A percentile compares a stretch with the other conserved stretches of the same genome.
Evolutionary conservation across 1,140 invertebrate genomes (phyloP).

Genomic region (Tribolium madens): DNA sequence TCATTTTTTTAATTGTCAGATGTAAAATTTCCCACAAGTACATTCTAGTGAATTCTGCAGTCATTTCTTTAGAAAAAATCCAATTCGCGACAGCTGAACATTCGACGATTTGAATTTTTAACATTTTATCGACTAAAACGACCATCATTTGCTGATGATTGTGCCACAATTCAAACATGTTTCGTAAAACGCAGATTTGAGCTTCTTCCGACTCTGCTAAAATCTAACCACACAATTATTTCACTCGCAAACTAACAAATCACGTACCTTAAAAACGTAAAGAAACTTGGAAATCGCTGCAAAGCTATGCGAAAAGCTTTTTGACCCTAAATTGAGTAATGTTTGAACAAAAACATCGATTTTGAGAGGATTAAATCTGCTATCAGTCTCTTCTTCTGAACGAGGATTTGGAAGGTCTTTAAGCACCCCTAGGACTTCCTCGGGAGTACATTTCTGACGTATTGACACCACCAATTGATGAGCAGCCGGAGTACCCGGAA

Average conservation of each 20-base stretch:
- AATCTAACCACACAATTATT: slow-evolving; percentile 65
- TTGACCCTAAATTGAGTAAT: slow-evolving; percentile 91
- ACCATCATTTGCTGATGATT: slow-evolving; percentile 97
- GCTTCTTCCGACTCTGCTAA: slow-evolving; percentile 94
- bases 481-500: slow-evolving; percentile 86
- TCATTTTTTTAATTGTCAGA: slow-evolving; percentile 96
- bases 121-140: slow-evolving; percentile 95
- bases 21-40: slow-evolving; percentile 99
- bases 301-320: slow-evolving; percentile 98
- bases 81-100: slow-evolving; percentile 97
- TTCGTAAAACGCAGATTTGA: slow-evolving; percentile 93
- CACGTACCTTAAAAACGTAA: slow-evolving; percentile 86
- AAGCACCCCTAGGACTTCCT: slow-evolving; percentile 91
- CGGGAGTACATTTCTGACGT: slow-evolving; percentile 87
- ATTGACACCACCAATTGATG: slow-evolving; percentile 88
- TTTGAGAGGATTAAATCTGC: slow-evolving; percentile 88
- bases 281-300: slow-evolving; percentile 98
- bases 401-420: slow-evolving; percentile 85
- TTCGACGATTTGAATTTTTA: slow-evolving; percentile 97
- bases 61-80: slow-evolving; percentile 99
- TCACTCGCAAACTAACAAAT: background rate
- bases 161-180: slow-evolving; percentile 94
- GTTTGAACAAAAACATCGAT: slow-evolving; percentile 98
- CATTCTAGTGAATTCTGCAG: slow-evolving; percentile 91
- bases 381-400: slow-evolving; percentile 77